Conservation (phyloP, 2,113 vertebrate species). For the Galeopterus variegatus region DNA sequence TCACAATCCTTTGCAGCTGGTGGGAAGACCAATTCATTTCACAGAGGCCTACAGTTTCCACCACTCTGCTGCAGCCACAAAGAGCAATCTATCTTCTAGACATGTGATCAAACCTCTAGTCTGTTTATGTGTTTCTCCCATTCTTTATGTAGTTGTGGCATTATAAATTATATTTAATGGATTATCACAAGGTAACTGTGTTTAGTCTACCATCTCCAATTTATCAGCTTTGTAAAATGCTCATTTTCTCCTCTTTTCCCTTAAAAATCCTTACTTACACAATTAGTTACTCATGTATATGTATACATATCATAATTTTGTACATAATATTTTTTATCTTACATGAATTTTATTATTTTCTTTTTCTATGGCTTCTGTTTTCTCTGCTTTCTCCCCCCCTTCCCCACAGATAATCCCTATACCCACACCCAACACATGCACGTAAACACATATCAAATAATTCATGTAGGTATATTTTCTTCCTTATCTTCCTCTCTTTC, state of each 20-base stretch:
- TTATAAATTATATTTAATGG: neutral
- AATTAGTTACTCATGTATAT: neutral
- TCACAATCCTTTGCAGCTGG: neutral
- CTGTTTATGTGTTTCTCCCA: neutral
- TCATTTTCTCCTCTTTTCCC: neutral
- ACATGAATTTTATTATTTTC: neutral
- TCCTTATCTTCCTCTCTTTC: neutral
- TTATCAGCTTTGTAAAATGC: neutral
- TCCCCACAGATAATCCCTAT: neutral
- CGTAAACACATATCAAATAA: neutral
- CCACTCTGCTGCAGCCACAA: neutral
- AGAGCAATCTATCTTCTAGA: neutral
- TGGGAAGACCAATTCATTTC: neutral
- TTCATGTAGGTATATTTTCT: neutral
- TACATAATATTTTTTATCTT: neutral
- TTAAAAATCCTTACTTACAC: neutral
- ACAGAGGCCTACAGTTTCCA: neutral
- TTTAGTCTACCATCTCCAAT: neutral
- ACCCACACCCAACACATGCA: neutral
- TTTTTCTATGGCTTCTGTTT: neutral
- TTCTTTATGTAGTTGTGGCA: neutral
- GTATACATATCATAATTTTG: neutral
- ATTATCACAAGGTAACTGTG: neutral
- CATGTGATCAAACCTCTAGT: neutral
- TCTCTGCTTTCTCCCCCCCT: neutral